Base-by-base conservation (phyloP, 2,113 vertebrate genomes). In the Planiliza haematocheilus region DNA sequence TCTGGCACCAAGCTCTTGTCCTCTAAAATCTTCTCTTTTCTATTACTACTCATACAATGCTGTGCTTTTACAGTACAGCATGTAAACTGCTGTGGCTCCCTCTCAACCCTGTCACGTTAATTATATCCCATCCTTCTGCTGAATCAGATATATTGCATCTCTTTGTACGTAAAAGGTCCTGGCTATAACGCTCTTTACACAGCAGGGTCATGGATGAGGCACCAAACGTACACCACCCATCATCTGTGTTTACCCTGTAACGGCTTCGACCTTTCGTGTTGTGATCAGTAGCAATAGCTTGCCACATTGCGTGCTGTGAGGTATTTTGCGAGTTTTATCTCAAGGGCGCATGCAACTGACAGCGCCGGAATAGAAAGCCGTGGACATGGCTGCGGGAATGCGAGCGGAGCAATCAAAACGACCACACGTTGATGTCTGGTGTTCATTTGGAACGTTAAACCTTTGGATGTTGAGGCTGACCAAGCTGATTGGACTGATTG, bases 61-160 rank as follows among this genome's bases (percentile, higher is more conserved):
- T n/a, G n/a, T n/a, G n/a, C n/a, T n/a, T n/a, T n/a, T n/a, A n/a
- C n/a, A n/a, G n/a, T n/a, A n/a, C n/a, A n/a, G n/a, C n/a, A n/a
- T n/a, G n/a, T n/a, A n/a, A n/a, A n/a, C n/a, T n/a, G n/a, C n/a
- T n/a, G n/a, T n/a, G n/a, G n/a, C n/a, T n/a, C n/a, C n/a, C n/a
- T n/a, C n/a, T n/a, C n/a, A 91, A 91, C 82, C 90, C 81, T 60
- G 79, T 83, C 79, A 85, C 84, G 91, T 92, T 91, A 93, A 92
- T 93, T 88, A 84, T 53, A 83, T 88, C 88, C 82, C 79, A 64
- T 78, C 75, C 73, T 74, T 79, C 67, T 41, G 71, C 75, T 88
- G 67, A 91, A 86, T 90, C 69, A 74, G 79, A 91, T 90, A n/a
- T 84, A 92, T 83, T 81, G 81, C 83, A 81, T 87, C 80, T 92